Percentiles rank a stretch among this genome's conserved stretches.
Evolutionary conservation across 1,140 invertebrate genomes (phyloP).

Genomic region (Grapholita molesta): DNA sequence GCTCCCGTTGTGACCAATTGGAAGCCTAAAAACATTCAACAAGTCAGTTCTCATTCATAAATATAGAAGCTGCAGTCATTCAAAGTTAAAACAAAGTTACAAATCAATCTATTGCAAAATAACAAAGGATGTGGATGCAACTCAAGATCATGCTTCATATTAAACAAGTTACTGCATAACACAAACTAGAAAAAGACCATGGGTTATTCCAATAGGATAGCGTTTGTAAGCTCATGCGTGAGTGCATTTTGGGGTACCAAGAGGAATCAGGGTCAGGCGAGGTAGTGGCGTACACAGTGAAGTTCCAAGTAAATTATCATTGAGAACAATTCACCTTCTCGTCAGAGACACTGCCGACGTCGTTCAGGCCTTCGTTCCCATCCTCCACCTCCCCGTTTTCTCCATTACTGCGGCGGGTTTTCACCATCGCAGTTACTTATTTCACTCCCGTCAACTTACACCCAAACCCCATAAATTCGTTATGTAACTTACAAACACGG

Average conservation of each 20-base stretch:
- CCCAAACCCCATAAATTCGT: constrained; percentile 45
- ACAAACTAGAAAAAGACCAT: not conserved
- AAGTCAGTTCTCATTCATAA: constrained; percentile 3
- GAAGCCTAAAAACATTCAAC: constrained; percentile 48
- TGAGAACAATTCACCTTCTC: constrained; percentile 71
- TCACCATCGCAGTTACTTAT: constrained; percentile 69
- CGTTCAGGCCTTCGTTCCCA: constrained; percentile 70
- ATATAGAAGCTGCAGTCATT: not conserved
- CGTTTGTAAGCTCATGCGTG: constrained; percentile 4
- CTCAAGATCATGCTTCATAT: not conserved
- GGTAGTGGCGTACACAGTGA: constrained; percentile 49
- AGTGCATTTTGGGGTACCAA: not conserved
- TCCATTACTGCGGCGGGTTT: constrained; percentile 76
- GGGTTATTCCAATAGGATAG: not conserved
- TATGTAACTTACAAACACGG: constrained; percentile 51
- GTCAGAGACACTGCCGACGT: constrained; percentile 71
- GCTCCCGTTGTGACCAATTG: constrained; percentile 68
- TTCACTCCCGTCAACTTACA: constrained; percentile 46
- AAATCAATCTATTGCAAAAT: not conserved
- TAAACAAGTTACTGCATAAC: not conserved
- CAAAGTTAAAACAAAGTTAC: not conserved
- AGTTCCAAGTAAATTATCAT: constrained; percentile 40
- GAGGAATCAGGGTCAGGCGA: constrained; percentile 38
- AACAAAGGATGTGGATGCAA: not conserved
- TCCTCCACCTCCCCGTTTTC: constrained; percentile 76